phyloP scores from a whole-genome alignment of 2,888 invertebrate genomes.

The Dasysyrphus albostriatus region DNA sequence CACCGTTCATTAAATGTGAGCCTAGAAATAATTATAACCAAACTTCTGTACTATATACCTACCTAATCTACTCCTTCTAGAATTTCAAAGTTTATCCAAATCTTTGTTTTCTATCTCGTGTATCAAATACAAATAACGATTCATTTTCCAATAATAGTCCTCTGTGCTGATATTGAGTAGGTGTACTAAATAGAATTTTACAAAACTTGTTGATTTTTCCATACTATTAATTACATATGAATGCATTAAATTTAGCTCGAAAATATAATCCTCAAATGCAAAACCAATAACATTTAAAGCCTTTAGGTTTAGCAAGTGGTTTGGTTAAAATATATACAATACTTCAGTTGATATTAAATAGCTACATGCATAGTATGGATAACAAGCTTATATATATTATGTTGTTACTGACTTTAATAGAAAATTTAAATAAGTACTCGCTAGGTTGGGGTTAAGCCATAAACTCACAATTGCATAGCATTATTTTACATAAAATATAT shows the following conservation, averaged over 20 bases:
- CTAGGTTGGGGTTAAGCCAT: neutral
- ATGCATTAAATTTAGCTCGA: neutral
- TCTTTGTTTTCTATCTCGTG: no score
- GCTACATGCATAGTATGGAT: neutral
- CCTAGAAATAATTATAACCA: no score
- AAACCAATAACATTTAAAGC: neutral
- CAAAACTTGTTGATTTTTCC: neutral
- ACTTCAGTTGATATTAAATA: neutral
- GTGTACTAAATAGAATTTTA: neutral
- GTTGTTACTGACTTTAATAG: neutral
- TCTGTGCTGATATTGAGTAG: neutral
- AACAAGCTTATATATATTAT: neutral
- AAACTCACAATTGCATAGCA: neutral
- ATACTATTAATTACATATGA: neutral
- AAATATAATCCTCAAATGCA: conserved; percentile 1
- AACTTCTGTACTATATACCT: no score
- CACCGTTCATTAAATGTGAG: no score
- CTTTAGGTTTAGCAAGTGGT: neutral
- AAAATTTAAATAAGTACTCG: neutral
- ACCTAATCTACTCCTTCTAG: no score
- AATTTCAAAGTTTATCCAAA: no score
- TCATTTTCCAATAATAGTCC: no score
- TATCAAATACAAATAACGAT: no score
- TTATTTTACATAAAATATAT: neutral
- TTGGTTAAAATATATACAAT: neutral